Base-by-base conservation (phyloP, 2,113 vertebrate genomes). In the Amphiprion percula region DNA sequence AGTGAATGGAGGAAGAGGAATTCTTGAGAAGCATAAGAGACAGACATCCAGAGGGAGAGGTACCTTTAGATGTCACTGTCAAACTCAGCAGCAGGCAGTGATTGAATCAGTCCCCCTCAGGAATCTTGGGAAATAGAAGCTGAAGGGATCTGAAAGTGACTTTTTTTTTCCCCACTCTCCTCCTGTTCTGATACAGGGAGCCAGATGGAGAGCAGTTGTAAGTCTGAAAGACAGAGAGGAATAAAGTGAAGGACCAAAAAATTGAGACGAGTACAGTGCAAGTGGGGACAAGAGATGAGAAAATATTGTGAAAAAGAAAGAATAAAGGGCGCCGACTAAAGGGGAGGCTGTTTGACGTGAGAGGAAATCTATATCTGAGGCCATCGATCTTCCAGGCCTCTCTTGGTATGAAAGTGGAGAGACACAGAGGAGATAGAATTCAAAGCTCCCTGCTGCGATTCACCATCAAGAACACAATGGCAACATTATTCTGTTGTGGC, bases 11-110 rank as follows among this genome's bases (percentile, higher is more conserved):
- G 17, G 1, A 74, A 67, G 54, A 44, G 63, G 68, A 54, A 77
- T 77, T 77, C 26, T 41, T 61, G 59, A 66, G 60, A 68, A 76
- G 74, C 28, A n/a, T 37, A 59, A 77, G 79, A 74, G 78, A 79
- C 67, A 86, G 39, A 26, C 69, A 72, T 68, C 74, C 47, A 80
- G 76, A 68, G 78, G 80, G 83, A 90, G 79, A 46, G 23, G 37
- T 78, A 70, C 84, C 79, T 76, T 89, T 56, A 79, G 87, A 87
- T 85, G 83, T 79, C 82, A 77, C 83, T 80, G 83, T 85, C 75
- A 87, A 69, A 79, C 69, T 67, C 66, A 81, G 23, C 79, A 68
- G 68, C 67, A 83, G 74, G 84, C 73, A 73, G 50, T 60, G 52
- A 84, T 75, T 80, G 82, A 84, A 90, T 88, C 82, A 74, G 66